Percentiles rank a stretch among this genome's conserved stretches.
Conservation (phyloP, 2,888 invertebrate species). For the Teleogryllus oceanicus region DNA sequence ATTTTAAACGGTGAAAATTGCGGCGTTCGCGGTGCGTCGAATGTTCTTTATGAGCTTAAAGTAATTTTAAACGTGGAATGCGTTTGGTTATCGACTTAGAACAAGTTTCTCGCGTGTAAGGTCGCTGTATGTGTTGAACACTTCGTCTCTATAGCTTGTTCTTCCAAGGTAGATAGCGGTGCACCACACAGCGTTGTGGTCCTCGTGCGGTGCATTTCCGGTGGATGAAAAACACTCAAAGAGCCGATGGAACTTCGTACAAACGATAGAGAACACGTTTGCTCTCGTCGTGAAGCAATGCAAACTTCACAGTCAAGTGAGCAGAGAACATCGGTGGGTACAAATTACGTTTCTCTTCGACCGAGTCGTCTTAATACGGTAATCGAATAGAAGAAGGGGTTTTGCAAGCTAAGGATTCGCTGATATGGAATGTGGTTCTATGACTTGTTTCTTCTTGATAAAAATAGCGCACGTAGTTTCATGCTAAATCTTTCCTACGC, state of each 20-base stretch:
- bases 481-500: no score
- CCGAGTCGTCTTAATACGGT: neutral
- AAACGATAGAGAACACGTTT: neutral
- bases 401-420: no score
- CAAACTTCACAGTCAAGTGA: neutral
- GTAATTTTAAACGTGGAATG: slow-evolving; percentile 18
- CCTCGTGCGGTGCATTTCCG: neutral
- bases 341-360: neutral
- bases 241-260: neutral
- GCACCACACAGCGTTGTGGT: no score
- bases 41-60: slow-evolving; percentile 6
- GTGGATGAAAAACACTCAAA: neutral
- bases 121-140: neutral
- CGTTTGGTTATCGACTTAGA: neutral
- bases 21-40: neutral
- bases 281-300: neutral
- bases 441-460: no score
- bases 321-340: neutral
- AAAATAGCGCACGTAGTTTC: no score
- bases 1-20: slow-evolving; percentile 10
- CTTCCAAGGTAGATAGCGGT: neutral
- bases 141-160: neutral
- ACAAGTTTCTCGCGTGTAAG: neutral
- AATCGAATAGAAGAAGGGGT: no score
- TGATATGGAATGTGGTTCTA: no score